Base-by-base conservation (phyloP, 2,113 vertebrate genomes). In the Periophthalmodon schlosseri region DNA sequence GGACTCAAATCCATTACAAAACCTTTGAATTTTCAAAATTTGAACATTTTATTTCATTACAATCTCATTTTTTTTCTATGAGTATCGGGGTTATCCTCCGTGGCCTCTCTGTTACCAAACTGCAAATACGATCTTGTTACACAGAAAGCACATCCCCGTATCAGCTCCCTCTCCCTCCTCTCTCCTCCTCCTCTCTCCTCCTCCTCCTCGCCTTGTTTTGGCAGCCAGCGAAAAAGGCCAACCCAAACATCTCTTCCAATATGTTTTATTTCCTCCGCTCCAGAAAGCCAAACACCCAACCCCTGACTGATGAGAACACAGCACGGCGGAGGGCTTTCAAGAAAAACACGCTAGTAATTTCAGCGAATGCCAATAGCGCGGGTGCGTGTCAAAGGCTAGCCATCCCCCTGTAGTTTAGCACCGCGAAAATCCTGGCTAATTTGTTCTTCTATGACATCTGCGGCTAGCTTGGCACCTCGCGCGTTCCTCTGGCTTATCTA, bases 201-300 rank as follows among this genome's bases (percentile, higher is more conserved):
- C 10, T 10, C 9, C 10, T 44, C 21, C 67, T 57, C 60, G 60
- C 34, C 34, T n/a, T 71, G 21, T n/a, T 52, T 44, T n/a, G 73
- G 84, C 89, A 89, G 89, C 85, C 82, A 82, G 82, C 67, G 78
- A 73, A 84, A 68, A 77, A 85, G 77, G 81, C 60, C 52, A 65
- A 73, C 80, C 72, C 75, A 83, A 76, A 76, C 78, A 81, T 80
- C 84, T 76, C 83, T 77, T 79, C 50, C 81, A 78, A 77, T 77
- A 69, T 80, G 80, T 79, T 84, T 77, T 82, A 75, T 65, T 79
- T 80, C 75, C 76, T 80, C 74, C 69, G 78, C 71, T 84, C 65
- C 28, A 66, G 78, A 79, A 84, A 83, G 72, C 74, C 52, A 84
- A 87, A 78, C 84, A 82, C 69, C 74, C 81, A 79, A 83, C 80